A percentile compares a stretch with the other conserved stretches of the same genome.
Conservation (phyloP, 2,113 vertebrate genomes). For the Argyrosomus japonicus region DNA sequence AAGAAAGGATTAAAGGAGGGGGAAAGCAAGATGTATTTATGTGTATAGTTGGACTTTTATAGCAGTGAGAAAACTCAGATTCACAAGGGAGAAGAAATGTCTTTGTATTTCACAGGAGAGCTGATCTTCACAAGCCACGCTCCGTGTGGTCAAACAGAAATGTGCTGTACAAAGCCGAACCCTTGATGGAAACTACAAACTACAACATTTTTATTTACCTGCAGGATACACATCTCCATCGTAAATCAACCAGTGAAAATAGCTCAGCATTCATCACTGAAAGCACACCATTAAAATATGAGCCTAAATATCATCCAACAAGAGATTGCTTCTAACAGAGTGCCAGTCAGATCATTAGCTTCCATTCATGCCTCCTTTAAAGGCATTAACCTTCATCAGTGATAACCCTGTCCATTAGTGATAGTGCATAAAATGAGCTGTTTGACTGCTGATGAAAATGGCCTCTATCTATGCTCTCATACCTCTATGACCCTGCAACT, state of each 20-base stretch:
- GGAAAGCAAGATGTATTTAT: neutral
- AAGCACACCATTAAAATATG: slow-evolving; percentile 36
- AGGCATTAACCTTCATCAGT: slow-evolving; percentile 74
- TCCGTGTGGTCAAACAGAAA: neutral
- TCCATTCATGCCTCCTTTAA: slow-evolving; percentile 55
- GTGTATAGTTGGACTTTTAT: neutral
- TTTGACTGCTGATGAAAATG: slow-evolving; percentile 66
- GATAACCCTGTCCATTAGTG: slow-evolving; percentile 65
- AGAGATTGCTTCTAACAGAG: slow-evolving; percentile 35
- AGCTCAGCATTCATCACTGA: slow-evolving; percentile 35
- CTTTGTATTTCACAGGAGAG: neutral
- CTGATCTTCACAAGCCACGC: neutral
- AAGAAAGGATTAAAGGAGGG: neutral
- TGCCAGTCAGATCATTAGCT: slow-evolving; percentile 56
- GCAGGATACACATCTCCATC: neutral
- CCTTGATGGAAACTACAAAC: neutral
- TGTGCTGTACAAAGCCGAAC: neutral
- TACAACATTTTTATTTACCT: slow-evolving; percentile 4
- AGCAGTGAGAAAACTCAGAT: neutral
- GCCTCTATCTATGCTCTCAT: slow-evolving; percentile 50
- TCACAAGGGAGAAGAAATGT: neutral
- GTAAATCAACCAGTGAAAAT: slow-evolving; percentile 27
- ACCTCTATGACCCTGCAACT: slow-evolving; percentile 30
- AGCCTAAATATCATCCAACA: slow-evolving; percentile 57
- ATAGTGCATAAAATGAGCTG: slow-evolving; percentile 60